Evolutionary conservation across 2,113 vertebrate species (phyloP), one percentile per base, ranked within the genome.

Genomic region (Laticauda colubrina): DNA sequence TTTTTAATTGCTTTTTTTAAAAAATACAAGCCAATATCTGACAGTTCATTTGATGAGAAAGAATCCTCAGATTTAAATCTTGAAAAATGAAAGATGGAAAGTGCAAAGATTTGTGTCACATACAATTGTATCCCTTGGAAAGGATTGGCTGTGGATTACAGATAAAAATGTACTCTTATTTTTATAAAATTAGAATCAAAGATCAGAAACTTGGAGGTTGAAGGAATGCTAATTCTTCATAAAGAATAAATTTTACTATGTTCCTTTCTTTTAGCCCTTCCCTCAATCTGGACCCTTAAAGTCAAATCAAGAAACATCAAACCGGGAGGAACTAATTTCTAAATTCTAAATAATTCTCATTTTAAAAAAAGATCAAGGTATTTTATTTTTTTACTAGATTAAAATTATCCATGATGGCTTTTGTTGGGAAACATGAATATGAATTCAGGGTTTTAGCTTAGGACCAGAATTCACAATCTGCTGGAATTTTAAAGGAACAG

Each of bases 171-270:
- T 26, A 86, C 21, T n/a, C 45, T 39, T 18, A 57, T 86, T 18
- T 56, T 91, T 56, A 85, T 91, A 85, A 85, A 85, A 29, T 55
- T 9, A 18, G 53, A 85, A 39, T 24, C 69, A n/a, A 64, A 64
- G 57, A 11, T 11, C 14, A 24, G 53, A 85, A 39, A 15, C 53
- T 29, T 45, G 24, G 3, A 45, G 56, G 94, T 94, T 93, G 94
- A 64, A 85, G 93, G 95, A 48, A 88, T 89, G 89, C 51, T 59
- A 93, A 93, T 87, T 93, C 88, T 94, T 81, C 93, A 39, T 39
- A 93, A 75, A 93, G 94, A 94, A 75, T 96, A 87, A 54, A 94
- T 94, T 24, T 26, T 90, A 39, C 3, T 3, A 8, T 20, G n/a
- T 7, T 39, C 69, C n/a, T 34, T 7, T n/a, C 69, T 12, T 64